Evolutionary conservation across 2,888 invertebrate genomes (phyloP), one percentile per base, ranked within the genome.

Genomic region (Nomada fabriciana): DNA sequence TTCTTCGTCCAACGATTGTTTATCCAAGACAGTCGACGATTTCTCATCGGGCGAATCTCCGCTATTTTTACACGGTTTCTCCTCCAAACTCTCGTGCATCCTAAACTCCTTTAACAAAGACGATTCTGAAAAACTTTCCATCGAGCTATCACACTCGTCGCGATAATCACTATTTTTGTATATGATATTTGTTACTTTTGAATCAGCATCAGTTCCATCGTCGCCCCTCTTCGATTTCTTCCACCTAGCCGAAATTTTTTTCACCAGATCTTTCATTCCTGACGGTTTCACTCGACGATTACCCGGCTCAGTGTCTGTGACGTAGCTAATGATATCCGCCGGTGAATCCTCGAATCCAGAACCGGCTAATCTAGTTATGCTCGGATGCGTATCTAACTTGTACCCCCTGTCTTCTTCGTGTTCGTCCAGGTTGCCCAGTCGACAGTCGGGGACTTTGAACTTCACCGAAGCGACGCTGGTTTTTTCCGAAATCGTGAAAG

Each of bases 401-500:
- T 85, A 86, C 0, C 50, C 47, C 11, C 57, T 69, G n/a, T 84
- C 80, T 15, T 52, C 23, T 0, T 64, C 52, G 25, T 60, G 61
- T 10, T 76, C 63, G 47, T 80, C 23, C 47, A 59, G 5, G 18
- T 64, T 70, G 36, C 52, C 52, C 9, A 20, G 25, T 10, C 65
- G 52, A 5, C 36, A 36, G 4, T 61, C 52, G n/a, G 64, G 18
- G 15, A 59, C 42, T 36, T 86, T 77, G 53, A 70, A 78, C 59
- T 83, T 84, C 15, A 76, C 70, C 0, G 88, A 87, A 9, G 86
- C 76, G 13, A 59, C 74, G 57, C 80, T 85, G 3, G 80, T 78
- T 42, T 83, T 86, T 70, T 90, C 89, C 0, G 89, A 89, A 36
- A 91, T 91, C 43, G 92, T 91, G 69, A 90, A 91, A 0, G 91